Evolutionary conservation across 2,888 invertebrate species (phyloP), one percentile per base, ranked within the genome.

Genomic region (Geotrupes spiniger): DNA sequence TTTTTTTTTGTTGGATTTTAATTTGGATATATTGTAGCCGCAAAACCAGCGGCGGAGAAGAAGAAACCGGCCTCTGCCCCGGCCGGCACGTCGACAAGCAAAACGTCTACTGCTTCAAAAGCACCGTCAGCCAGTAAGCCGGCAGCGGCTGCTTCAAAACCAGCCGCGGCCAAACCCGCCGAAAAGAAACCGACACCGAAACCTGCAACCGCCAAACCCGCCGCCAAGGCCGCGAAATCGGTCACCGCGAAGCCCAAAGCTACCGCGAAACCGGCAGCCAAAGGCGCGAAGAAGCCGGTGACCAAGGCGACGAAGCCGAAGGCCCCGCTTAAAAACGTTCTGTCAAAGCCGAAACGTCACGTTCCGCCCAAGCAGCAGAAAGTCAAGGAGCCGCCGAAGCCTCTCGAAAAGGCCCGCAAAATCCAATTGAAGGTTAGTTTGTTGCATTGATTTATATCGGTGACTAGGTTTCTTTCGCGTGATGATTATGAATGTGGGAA

Each of bases 341-440:
- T 21, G 21, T 21, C 21, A 77, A 79, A 60, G 76, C 79, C 54
- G 77, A 75, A 82, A 62, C 76, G 75, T 51, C 76, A 75, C 71
- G 78, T 76, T 9, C 74, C 76, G 1, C 74, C 76, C 21, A 79
- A 78, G 59, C 49, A 49, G 12, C 64, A 14, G 51, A 61, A 37
- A 42, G 15, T 37, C n/a, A 54, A 55, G 27, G 47, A 36, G 31
- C 42, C 48, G 9, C 31, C 53, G 16, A 59, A 59, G 11, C 74
- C 79, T 42, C 80, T 89, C 53, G 78, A 83, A 42, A 91, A 89
- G 68, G 94, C 94, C 47, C 81, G 89, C 58, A 90, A 88, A 72
- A 84, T 87, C 11, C 92, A 90, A 73, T 87, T 85, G 63, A 92
- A 92, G 85, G 92, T 90, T 69, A 21, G 51, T 50, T 10, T 2